These are phyloP conservation scores for Pandemis cinnamomeana DNA, from an alignment of 2,888 invertebrate genomes.

Conservation along the genomic window DNA sequence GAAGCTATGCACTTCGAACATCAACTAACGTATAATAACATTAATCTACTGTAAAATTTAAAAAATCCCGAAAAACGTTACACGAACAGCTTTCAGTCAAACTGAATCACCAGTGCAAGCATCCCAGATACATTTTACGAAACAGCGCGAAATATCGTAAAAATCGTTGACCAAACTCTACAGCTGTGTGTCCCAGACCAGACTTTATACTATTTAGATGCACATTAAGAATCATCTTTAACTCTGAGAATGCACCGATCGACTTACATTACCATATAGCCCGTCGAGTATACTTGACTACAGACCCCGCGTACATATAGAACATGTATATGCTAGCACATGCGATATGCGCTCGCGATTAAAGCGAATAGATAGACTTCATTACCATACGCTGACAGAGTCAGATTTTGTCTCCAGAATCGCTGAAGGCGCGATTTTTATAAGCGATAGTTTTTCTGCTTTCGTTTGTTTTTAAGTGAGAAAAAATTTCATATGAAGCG, in stretches of 20 bases:
- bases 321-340: conserved; percentile 45
- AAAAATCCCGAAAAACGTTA: too few relatives aligned
- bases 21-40: too few relatives aligned
- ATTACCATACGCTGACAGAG: conserved; percentile 65
- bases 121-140: neutral
- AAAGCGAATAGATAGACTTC: conserved; percentile 66
- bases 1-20: too few relatives aligned
- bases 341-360: conserved; percentile 65
- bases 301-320: conserved; percentile 50
- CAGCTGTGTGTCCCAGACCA: conserved; percentile 59
- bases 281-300: conserved; percentile 65
- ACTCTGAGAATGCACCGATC: conserved; percentile 71
- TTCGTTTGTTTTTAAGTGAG: neutral
- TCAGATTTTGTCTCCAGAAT: conserved; percentile 52
- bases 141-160: neutral
- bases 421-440: conserved; percentile 33
- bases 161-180: conserved; percentile 33
- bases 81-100: too few relatives aligned
- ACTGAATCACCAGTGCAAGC: too few relatives aligned
- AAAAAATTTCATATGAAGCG: neutral
- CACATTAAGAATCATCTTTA: conserved; percentile 79
- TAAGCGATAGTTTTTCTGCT: conserved; percentile 25
- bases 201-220: conserved; percentile 78
- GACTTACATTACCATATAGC: conserved; percentile 77
- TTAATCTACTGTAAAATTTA: too few relatives aligned